Conservation (phyloP, 2,797 vertebrate genomes). For the Arctocebus calabarensis region DNA sequence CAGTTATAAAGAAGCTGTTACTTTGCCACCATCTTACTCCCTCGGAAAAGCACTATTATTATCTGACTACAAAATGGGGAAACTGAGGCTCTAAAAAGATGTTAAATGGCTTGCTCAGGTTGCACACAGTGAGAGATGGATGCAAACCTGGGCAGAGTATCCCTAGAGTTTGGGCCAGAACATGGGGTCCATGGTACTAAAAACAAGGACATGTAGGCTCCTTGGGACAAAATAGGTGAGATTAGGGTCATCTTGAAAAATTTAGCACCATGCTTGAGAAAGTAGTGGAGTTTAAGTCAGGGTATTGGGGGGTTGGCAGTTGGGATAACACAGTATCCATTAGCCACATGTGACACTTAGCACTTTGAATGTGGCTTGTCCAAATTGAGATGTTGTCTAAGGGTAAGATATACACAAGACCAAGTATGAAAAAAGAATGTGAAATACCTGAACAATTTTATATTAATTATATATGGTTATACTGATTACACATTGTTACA, state of each 20-base stretch:
- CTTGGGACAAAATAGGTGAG: neutral
- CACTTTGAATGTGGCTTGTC: neutral
- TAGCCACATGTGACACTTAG: neutral
- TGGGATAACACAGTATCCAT: neutral
- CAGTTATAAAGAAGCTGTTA: no score
- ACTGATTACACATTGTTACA: neutral
- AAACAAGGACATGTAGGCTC: fast-evolving
- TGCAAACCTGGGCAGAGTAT: neutral
- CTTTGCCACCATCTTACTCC: no score
- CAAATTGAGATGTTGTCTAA: neutral
- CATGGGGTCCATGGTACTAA: neutral
- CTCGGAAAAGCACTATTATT: neutral
- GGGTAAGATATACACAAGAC: neutral
- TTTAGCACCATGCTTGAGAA: neutral
- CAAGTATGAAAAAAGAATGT: neutral
- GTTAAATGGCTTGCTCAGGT: neutral
- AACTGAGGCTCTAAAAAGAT: neutral
- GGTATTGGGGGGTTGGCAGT: fast-evolving
- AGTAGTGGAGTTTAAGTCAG: neutral
- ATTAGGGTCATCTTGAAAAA: neutral
- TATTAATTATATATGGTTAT: neutral
- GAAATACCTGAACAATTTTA: neutral
- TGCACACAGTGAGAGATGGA: neutral
- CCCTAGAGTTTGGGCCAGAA: neutral
- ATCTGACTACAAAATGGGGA: neutral